Evolutionary conservation across 2,113 vertebrate species (phyloP), one percentile per base, ranked within the genome.

Genomic region (Xenus cinereus): DNA sequence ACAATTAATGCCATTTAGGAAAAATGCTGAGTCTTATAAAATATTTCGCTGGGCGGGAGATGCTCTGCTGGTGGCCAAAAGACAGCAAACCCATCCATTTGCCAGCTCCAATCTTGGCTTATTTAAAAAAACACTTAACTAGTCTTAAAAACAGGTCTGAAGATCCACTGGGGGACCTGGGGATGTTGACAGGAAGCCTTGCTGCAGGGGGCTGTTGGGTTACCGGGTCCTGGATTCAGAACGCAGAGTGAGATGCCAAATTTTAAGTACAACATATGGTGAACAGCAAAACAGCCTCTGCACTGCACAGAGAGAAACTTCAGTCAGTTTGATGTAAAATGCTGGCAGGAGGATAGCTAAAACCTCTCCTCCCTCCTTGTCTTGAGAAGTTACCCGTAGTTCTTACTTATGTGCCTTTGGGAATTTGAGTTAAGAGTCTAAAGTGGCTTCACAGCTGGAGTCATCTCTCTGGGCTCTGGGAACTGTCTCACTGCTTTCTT

Each of bases 181-280:
- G 62, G 17, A 33, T 0, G 7, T 26, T 1, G 5, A 7, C 0
- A 4, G 37, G 30, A 43, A 59, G 67, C 39, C 37, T 35, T 87
- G 54, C 28, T 63, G 53, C 1, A 2, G 8, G 48, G 4, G 12
- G 28, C 16, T 50, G 46, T 21, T 63, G 48, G 26, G 48, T 75
- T 69, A 57, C 48, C 0, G 1, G 32, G 9, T 68, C 33, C 35
- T 50, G 66, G 41, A 17, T 68, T 79, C 67, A 59, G 60, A 33
- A 57, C 1, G 2, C 67, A 14, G 54, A 23, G 7, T 9, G 43
- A 80, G 56, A 24, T 75, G 43, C 60, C 62, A 46, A 5, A 63
- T 74, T 79, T 43, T 57, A 12, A 27, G 4, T 56, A 6, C 54
- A 90, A 37, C 46, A 50, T 37, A 26, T 20, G 53, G 27, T 1